phyloP scores from a whole-genome alignment of 2,888 invertebrate genomes.

The Aplocera efformata region DNA sequence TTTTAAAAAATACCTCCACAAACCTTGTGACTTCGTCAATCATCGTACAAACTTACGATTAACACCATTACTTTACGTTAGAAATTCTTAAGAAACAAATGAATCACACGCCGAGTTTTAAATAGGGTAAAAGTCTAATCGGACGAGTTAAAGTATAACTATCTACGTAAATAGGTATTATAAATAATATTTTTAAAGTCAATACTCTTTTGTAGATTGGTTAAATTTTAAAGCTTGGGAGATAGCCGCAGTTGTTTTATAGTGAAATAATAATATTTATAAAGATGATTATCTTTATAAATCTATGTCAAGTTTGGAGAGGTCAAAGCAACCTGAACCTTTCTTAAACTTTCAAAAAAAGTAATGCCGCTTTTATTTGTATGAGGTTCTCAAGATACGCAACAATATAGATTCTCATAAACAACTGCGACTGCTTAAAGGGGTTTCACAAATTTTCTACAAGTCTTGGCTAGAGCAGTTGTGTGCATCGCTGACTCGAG shows the following conservation, averaged over 20 bases:
- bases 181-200: neutral
- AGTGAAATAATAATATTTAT: too few relatives aligned
- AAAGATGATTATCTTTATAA: too few relatives aligned
- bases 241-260: slow-evolving; percentile 15
- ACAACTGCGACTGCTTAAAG: slow-evolving; percentile 11
- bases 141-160: slow-evolving; percentile 10
- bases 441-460: slow-evolving; percentile 34
- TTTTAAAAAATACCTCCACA: too few relatives aligned
- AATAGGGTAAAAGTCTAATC: slow-evolving; percentile 10
- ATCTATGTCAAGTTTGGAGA: too few relatives aligned
- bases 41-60: too few relatives aligned
- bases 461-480: slow-evolving; percentile 84
- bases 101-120: slow-evolving; percentile 2
- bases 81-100: neutral
- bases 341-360: too few relatives aligned
- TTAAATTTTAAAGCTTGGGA: slow-evolving; percentile 19
- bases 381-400: too few relatives aligned
- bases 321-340: too few relatives aligned
- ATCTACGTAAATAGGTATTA: neutral
- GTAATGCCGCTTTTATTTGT: too few relatives aligned
- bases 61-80: too few relatives aligned
- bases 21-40: too few relatives aligned
- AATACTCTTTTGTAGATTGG: slow-evolving; percentile 1
- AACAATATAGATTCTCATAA: neutral
- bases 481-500: slow-evolving; percentile 78